These are phyloP conservation scores for Hydrolagus affinis DNA, from an alignment of 2,113 vertebrate species.

Conservation along the genomic window DNA sequence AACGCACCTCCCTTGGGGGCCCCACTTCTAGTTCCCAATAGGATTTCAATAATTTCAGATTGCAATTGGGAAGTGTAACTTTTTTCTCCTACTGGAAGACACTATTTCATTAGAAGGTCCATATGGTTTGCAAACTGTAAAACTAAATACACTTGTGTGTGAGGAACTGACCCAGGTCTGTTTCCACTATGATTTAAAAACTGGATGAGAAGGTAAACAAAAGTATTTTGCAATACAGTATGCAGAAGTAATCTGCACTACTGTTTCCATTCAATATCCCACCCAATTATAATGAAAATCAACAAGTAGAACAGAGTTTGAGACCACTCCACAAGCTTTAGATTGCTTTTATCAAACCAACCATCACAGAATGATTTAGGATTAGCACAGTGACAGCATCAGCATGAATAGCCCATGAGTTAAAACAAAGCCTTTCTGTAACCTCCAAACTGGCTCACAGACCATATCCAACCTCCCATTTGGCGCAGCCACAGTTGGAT, in stretches of 20 bases:
- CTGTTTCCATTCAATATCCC: slow-evolving; percentile 1
- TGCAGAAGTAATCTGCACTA: not conserved
- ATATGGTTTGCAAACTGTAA: not conserved
- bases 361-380: slow-evolving; percentile 22
- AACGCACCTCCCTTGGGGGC: too few species aligned
- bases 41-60: too few species aligned
- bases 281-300: slow-evolving; percentile 21
- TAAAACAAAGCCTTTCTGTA: slow-evolving; percentile 12
- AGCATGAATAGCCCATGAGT: not conserved
- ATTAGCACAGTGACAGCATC: not conserved
- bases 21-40: too few species aligned
- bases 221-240: not conserved
- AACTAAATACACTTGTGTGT: not conserved
- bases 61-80: too few species aligned
- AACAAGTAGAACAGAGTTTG: not conserved
- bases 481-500: not conserved
- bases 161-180: not conserved
- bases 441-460: not conserved
- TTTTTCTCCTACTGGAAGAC: too few species aligned
- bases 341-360: slow-evolving; percentile 20
- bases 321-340: slow-evolving; percentile 7
- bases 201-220: not conserved
- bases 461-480: not conserved
- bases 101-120: not conserved
- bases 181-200: not conserved